phyloP scores from a whole-genome alignment of 2,888 invertebrate species.

The Digitonthophagus gazella region DNA sequence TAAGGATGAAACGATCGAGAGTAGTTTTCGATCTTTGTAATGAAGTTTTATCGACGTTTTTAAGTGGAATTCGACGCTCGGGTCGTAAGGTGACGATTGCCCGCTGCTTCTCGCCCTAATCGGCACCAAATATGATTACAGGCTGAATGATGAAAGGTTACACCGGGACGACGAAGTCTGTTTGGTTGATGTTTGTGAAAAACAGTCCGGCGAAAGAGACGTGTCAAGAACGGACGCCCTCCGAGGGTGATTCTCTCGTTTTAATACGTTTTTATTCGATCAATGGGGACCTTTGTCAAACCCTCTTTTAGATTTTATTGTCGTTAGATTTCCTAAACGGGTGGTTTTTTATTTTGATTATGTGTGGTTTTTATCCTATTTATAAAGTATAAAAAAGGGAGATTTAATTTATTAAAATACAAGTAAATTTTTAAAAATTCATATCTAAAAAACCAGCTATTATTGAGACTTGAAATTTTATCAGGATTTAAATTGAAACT shows the following conservation, averaged over 20 bases:
- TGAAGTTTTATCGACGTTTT: conserved; percentile 31
- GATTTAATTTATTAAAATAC: no score
- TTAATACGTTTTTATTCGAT: background rate
- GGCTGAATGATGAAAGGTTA: conserved; percentile 2
- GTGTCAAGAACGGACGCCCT: no score
- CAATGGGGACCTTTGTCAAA: background rate
- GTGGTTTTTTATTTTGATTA: conserved; percentile 2
- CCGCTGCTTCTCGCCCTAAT: conserved; percentile 15
- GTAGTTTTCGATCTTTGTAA: conserved; percentile 14
- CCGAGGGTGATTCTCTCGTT: background rate
- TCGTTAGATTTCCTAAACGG: conserved; percentile 11
- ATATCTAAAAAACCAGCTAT: no score
- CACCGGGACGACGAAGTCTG: conserved; percentile 6
- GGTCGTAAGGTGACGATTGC: conserved; percentile 32
- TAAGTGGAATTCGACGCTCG: conserved; percentile 29
- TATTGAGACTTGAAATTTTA: no score
- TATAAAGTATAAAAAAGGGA: no score
- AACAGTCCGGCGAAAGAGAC: no score
- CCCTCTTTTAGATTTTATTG: background rate
- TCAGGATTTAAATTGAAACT: no score
- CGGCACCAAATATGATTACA: conserved; percentile 4
- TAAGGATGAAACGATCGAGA: conserved; percentile 15
- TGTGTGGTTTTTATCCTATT: no score
- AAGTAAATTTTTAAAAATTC: no score
- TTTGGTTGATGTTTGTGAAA: conserved; percentile 25